phyloP scores from a whole-genome alignment of 2,113 vertebrate species.

The Xenotilapia flavipinnis region DNA sequence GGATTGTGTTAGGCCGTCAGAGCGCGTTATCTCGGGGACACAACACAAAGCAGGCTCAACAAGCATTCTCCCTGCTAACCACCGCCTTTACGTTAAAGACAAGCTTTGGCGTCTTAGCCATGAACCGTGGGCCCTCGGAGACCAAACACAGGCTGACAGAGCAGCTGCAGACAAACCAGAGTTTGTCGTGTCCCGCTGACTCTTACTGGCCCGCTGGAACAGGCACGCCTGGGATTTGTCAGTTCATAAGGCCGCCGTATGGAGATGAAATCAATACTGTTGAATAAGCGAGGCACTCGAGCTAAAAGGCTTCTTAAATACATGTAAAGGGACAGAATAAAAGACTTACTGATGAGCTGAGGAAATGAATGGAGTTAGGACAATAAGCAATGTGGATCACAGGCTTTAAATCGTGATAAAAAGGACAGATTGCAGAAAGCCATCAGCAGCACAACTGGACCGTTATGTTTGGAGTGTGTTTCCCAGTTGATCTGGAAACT shows the following conservation, averaged over 20 bases:
- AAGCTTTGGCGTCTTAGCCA: constrained; percentile 41
- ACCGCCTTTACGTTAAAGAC: constrained; percentile 22
- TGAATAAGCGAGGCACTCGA: background rate
- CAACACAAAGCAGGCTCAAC: constrained; percentile 46
- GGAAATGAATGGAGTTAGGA: background rate
- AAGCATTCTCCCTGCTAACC: constrained; percentile 2
- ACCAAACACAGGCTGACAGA: constrained; percentile 48
- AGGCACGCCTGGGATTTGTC: constrained; percentile 29
- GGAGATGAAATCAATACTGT: background rate
- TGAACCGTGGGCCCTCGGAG: constrained; percentile 22
- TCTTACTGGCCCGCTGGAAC: background rate
- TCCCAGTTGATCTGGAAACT: background rate
- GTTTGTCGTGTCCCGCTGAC: background rate
- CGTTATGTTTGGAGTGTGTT: background rate
- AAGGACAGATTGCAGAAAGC: background rate
- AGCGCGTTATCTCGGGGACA: constrained; percentile 21
- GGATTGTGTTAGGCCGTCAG: constrained; percentile 45
- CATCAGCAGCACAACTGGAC: background rate
- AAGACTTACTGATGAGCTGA: constrained; percentile 2
- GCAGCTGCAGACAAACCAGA: constrained; percentile 5
- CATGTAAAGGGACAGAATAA: background rate
- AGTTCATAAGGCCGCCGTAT: background rate
- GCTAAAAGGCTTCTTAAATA: background rate
- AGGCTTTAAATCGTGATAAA: background rate
- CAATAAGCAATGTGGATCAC: background rate